Percentiles rank a stretch among this genome's conserved stretches.
phyloP scores from a whole-genome alignment of 2,797 vertebrate species.

The Catamblyrhynchus diadema region DNA sequence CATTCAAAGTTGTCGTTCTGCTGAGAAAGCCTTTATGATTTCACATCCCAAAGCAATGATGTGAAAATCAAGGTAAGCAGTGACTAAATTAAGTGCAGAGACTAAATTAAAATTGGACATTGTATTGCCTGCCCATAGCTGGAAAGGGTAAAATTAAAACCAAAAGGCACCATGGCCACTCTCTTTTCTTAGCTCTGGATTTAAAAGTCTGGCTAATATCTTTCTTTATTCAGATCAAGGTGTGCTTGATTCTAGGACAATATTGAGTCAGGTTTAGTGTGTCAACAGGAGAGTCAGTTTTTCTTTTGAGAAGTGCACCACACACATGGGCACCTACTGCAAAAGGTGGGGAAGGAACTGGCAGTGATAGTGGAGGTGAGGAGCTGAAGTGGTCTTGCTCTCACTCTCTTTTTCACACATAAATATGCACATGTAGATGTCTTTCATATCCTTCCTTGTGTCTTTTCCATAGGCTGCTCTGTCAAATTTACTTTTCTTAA shows the following conservation, averaged over 20 bases:
- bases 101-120: background rate
- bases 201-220: background rate
- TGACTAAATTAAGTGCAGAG: background rate
- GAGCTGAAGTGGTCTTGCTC: background rate
- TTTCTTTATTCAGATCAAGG: background rate
- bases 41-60: background rate
- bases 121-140: background rate
- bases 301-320: background rate
- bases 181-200: background rate
- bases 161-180: background rate
- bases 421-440: accelerated
- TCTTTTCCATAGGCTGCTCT: background rate
- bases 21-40: background rate
- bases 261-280: too few species aligned
- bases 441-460: background rate
- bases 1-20: background rate
- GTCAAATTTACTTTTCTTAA: background rate
- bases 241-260: background rate
- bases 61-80: background rate
- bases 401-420: too few species aligned
- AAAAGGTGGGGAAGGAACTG: background rate
- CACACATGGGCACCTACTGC: background rate
- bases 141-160: background rate
- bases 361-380: background rate
- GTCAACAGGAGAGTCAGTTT: background rate